These are phyloP conservation scores for Pachypeltis micranthus DNA, from an alignment of 1,140 invertebrate species.

Conservation along the genomic window DNA sequence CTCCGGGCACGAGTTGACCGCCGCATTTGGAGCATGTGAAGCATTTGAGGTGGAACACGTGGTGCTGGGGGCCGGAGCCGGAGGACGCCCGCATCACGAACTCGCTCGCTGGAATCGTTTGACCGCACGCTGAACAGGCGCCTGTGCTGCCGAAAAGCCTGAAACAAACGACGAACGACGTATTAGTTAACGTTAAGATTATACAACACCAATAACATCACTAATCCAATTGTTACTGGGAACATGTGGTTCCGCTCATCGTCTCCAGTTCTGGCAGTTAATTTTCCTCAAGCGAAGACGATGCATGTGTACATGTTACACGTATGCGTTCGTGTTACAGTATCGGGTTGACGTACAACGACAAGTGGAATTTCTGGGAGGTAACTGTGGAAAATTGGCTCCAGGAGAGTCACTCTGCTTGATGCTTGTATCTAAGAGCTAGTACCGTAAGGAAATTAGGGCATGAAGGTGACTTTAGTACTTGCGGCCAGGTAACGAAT, in stretches of 20 bases:
- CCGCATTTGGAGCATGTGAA: slow-evolving; percentile 87
- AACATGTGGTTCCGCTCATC: neutral
- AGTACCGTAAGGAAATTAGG: no score
- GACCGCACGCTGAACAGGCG: slow-evolving; percentile 75
- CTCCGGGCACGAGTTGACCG: slow-evolving; percentile 69
- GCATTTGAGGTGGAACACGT: slow-evolving; percentile 87
- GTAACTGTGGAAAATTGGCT: no score
- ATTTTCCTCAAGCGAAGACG: no score
- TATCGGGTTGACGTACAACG: no score
- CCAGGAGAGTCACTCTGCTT: no score
- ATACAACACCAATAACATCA: neutral
- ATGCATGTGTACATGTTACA: no score
- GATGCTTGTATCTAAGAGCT: no score
- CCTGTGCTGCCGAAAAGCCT: slow-evolving; percentile 81
- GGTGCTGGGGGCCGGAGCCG: slow-evolving; percentile 33
- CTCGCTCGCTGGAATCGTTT: slow-evolving; percentile 79
- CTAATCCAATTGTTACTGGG: neutral
- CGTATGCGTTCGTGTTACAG: no score
- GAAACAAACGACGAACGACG: slow-evolving; percentile 35
- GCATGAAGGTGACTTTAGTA: no score
- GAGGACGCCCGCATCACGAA: slow-evolving; percentile 69
- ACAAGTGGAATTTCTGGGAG: no score
- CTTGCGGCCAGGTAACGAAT: no score
- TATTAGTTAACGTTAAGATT: slow-evolving; percentile 15
- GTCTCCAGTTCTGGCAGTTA: neutral